phyloP scores from a whole-genome alignment of 1,140 invertebrate species.

The Atta colombica region DNA sequence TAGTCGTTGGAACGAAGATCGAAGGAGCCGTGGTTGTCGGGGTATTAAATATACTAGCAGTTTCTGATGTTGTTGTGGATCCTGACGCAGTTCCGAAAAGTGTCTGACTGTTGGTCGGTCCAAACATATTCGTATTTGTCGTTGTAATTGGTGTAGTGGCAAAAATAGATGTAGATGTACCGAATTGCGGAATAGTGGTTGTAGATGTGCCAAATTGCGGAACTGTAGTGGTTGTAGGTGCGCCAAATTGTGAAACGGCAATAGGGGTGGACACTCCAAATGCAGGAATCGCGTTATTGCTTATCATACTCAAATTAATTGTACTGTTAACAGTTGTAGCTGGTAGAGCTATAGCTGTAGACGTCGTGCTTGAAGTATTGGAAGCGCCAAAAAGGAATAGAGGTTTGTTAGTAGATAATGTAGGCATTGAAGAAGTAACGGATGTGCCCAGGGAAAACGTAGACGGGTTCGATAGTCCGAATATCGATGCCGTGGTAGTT shows the following conservation, averaged over 20 bases:
- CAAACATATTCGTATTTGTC: slow-evolving; percentile 62
- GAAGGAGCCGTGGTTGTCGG: slow-evolving; percentile 36
- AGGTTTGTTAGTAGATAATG: slow-evolving; percentile 49
- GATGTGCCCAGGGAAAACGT: slow-evolving; percentile 24
- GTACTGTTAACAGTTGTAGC: not conserved
- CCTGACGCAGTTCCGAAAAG: slow-evolving; percentile 42
- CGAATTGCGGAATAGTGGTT: slow-evolving; percentile 50
- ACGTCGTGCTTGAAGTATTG: slow-evolving; percentile 9
- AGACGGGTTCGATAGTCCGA: slow-evolving; percentile 13
- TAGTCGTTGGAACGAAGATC: slow-evolving; percentile 36
- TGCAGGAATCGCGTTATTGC: not conserved
- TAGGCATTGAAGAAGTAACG: slow-evolving; percentile 1
- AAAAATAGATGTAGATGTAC: slow-evolving; percentile 57
- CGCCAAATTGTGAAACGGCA: slow-evolving; percentile 44
- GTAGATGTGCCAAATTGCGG: slow-evolving; percentile 44
- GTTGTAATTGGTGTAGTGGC: slow-evolving; percentile 12
- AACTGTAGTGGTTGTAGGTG: not conserved
- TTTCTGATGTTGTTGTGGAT: not conserved
- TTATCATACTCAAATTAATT: not conserved
- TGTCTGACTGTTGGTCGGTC: slow-evolving; percentile 35
- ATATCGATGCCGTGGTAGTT: not conserved
- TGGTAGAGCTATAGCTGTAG: not conserved
- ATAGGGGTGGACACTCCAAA: slow-evolving; percentile 39
- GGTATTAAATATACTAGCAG: slow-evolving; percentile 13
- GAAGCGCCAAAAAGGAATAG: slow-evolving; percentile 63